A percentile compares a stretch with the other conserved stretches of the same genome.
These are phyloP conservation scores for Bombus sylvicola DNA, from an alignment of 1,140 invertebrate genomes.

Conservation along the genomic window DNA sequence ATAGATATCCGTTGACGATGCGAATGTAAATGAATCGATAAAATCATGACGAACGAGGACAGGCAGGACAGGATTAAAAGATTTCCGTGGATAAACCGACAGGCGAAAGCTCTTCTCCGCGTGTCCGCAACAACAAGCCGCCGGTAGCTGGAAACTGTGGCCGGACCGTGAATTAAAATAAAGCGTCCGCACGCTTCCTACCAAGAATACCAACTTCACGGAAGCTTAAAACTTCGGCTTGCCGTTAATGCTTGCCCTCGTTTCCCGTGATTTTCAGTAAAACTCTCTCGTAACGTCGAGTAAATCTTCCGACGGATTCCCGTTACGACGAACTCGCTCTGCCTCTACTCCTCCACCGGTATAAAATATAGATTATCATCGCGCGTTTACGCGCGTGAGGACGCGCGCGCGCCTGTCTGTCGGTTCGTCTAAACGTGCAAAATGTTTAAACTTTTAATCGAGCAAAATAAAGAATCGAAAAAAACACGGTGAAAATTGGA, in stretches of 20 bases:
- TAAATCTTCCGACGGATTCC: background rate
- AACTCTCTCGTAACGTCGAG: background rate
- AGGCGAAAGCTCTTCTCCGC: background rate
- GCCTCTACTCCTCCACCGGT: background rate
- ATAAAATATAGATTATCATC: background rate
- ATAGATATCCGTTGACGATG: background rate
- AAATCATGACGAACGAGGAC: constrained; percentile 45
- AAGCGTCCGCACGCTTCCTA: background rate
- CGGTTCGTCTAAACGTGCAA: no score
- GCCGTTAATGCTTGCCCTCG: constrained; percentile 16
- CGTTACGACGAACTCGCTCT: background rate
- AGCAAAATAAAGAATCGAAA: no score
- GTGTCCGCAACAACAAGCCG: background rate
- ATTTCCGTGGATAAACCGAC: constrained; percentile 45
- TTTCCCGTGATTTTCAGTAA: constrained; percentile 14
- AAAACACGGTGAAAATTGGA: background rate
- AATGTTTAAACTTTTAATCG: background rate
- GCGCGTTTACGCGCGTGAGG: no score
- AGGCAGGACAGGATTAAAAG: constrained; percentile 46
- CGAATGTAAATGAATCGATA: constrained; percentile 50
- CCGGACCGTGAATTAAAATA: constrained; percentile 29
- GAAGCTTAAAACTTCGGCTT: constrained; percentile 18
- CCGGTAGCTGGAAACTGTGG: background rate
- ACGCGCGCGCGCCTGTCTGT: no score
- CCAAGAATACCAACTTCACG: constrained; percentile 47